phyloP scores from a whole-genome alignment of 2,888 invertebrate genomes.

The Euphydryas editha region DNA sequence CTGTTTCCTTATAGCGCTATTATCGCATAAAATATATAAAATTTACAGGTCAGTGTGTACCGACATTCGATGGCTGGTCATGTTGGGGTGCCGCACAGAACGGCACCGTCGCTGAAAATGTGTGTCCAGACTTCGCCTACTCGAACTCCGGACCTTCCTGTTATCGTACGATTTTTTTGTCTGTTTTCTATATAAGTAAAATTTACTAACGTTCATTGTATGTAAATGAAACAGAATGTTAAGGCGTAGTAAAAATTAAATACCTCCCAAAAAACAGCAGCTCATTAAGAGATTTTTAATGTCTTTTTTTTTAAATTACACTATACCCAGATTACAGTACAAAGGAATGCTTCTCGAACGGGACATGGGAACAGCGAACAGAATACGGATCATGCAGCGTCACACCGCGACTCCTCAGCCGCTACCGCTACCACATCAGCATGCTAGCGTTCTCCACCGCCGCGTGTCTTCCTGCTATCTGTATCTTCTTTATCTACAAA shows the following conservation, averaged over 20 bases:
- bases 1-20: too few species aligned
- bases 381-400: conserved; percentile 84
- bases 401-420: conserved; percentile 74
- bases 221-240: not conserved
- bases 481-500: conserved; percentile 82
- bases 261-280: too few species aligned
- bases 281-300: not conserved
- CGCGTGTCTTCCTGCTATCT: conserved; percentile 82
- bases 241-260: too few species aligned
- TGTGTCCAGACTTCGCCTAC: conserved; percentile 85
- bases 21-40: not conserved
- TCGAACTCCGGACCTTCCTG: conserved; percentile 81
- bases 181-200: too few species aligned
- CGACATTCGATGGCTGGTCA: conserved; percentile 86
- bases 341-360: conserved; percentile 81
- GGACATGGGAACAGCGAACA: conserved; percentile 83
- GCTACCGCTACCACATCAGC: conserved; percentile 81
- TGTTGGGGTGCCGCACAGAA: conserved; percentile 80
- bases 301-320: not conserved
- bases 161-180: conserved; percentile 68
- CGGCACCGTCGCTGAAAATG: conserved; percentile 64
- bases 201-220: too few species aligned
- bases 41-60: conserved; percentile 64
- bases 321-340: conserved; percentile 79
- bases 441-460: conserved; percentile 78